Conservation (phyloP, 1,140 invertebrate genomes). For the Drosophila burlai region DNA sequence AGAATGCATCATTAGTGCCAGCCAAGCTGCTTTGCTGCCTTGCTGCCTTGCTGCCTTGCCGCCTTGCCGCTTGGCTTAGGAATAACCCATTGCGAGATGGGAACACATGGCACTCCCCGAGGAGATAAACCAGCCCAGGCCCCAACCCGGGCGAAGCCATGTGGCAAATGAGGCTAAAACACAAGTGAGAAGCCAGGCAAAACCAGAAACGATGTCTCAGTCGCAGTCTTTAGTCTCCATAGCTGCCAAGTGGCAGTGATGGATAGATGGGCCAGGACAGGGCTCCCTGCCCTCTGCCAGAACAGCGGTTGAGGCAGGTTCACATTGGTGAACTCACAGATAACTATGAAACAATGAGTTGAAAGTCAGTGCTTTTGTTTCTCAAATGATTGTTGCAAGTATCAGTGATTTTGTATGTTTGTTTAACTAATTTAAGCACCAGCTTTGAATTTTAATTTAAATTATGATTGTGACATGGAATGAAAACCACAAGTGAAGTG, state of each 20-base stretch:
- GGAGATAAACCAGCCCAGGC: neutral
- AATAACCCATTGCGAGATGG: constrained; percentile 39
- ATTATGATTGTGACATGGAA: neutral
- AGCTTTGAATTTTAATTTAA: neutral
- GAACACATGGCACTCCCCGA: constrained; percentile 34
- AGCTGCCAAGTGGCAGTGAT: constrained; percentile 56
- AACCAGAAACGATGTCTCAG: constrained; percentile 18
- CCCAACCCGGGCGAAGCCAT: constrained; percentile 47
- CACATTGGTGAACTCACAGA: neutral
- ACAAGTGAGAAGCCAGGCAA: constrained; percentile 57
- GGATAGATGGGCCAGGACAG: constrained; percentile 34
- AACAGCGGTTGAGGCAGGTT: neutral
- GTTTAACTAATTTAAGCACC: neutral
- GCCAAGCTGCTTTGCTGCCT: constrained; percentile 26
- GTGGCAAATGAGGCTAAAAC: constrained; percentile 73
- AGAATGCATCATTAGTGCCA: constrained; percentile 77
- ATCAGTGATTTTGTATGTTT: neutral
- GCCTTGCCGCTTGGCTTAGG: neutral
- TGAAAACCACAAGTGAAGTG: neutral
- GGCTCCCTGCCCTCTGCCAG: too few species aligned
- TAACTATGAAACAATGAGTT: too few species aligned
- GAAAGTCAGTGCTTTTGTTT: neutral
- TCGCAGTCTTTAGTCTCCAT: constrained; percentile 7
- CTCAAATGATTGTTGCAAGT: neutral
- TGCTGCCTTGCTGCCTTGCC: neutral